Percentiles rank a stretch among this genome's conserved stretches.
phyloP scores from a whole-genome alignment of 2,113 vertebrate genomes.

The Taxidea taxus region DNA sequence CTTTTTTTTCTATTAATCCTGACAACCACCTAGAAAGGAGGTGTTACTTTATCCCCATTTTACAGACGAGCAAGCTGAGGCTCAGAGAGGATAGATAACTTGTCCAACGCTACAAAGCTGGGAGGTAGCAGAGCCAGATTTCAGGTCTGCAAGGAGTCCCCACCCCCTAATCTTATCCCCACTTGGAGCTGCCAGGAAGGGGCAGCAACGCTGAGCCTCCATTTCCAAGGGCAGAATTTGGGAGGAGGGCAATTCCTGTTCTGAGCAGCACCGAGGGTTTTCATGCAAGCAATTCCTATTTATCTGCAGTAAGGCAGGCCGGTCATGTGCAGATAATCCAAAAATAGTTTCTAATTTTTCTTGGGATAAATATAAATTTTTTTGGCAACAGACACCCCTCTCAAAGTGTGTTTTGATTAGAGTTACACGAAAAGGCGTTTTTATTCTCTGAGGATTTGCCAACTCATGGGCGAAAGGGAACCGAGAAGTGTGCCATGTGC shows the following conservation, averaged over 20 bases:
- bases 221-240: neutral
- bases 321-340: conserved; percentile 63
- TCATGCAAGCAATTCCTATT: conserved; percentile 5
- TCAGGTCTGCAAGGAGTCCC: neutral
- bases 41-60: neutral
- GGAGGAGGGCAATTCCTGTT: neutral
- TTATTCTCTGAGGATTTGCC: conserved; percentile 62
- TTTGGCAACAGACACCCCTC: conserved; percentile 52
- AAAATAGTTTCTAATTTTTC: conserved; percentile 73
- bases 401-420: conserved; percentile 70
- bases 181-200: neutral
- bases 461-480: conserved; percentile 30
- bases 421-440: conserved; percentile 59
- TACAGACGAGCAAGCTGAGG: neutral
- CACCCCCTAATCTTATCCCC: neutral
- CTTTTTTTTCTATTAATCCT: neutral
- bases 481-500: neutral
- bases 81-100: neutral
- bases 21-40: neutral
- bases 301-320: conserved; percentile 26
- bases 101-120: neutral
- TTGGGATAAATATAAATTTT: conserved; percentile 72
- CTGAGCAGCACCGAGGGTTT: neutral
- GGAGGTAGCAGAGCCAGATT: neutral
- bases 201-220: rapidly evolving